Evolutionary conservation across 2,888 invertebrate genomes (phyloP).

Genomic region (Latheticus oryzae): DNA sequence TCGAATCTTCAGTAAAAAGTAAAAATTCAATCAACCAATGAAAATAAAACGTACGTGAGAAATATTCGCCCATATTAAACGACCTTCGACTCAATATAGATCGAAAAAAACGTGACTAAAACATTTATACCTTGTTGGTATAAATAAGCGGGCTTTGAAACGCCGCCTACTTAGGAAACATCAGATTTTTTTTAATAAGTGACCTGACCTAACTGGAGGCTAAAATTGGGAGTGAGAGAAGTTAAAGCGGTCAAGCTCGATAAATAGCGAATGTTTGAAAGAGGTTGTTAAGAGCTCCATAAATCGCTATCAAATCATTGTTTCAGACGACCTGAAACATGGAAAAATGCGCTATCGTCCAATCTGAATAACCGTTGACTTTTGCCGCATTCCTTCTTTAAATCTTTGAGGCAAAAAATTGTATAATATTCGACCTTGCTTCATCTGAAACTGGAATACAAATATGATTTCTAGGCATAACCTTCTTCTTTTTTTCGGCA

Average conservation of each 20-base stretch:
- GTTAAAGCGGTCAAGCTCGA: slow-evolving; percentile 11
- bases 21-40: slow-evolving; percentile 9
- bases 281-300: slow-evolving; percentile 17
- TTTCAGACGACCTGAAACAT: slow-evolving; percentile 24
- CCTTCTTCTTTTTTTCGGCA: slow-evolving; percentile 7
- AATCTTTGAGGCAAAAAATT: slow-evolving; percentile 11
- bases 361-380: slow-evolving; percentile 4
- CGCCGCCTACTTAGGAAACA: too few species aligned
- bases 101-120: slow-evolving; percentile 7
- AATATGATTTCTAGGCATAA: slow-evolving; percentile 9
- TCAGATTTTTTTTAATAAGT: neutral
- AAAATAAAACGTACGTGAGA: slow-evolving; percentile 9
- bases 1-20: neutral
- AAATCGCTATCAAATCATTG: slow-evolving; percentile 27
- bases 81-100: slow-evolving; percentile 8
- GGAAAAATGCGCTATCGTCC: slow-evolving; percentile 10
- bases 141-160: too few species aligned
- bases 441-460: slow-evolving; percentile 18
- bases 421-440: slow-evolving; percentile 24
- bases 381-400: slow-evolving; percentile 26
- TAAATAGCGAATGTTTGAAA: slow-evolving; percentile 17
- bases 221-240: too few species aligned
- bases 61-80: slow-evolving; percentile 8
- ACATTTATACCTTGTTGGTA: slow-evolving; percentile 8
- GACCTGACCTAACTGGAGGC: too few species aligned